A percentile compares a stretch with the other conserved stretches of the same genome.
Evolutionary conservation across 2,888 invertebrate species (phyloP).

Genomic region (Phymatocera aterrima): DNA sequence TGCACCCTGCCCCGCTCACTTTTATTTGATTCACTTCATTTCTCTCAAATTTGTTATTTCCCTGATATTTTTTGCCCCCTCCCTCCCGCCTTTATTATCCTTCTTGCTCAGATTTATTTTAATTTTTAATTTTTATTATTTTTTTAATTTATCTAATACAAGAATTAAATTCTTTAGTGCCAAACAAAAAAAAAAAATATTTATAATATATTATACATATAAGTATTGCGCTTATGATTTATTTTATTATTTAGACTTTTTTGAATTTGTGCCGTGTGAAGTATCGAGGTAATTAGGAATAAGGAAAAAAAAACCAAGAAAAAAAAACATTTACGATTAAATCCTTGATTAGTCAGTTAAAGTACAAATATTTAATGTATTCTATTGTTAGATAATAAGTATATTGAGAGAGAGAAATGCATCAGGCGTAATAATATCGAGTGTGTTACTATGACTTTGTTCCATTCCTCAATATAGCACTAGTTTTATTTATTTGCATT

Average conservation of each 20-base stretch:
- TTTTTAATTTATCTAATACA: slow-evolving; percentile 50
- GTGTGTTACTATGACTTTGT: slow-evolving; percentile 58
- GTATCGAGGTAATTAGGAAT: slow-evolving; percentile 48
- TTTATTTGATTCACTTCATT: slow-evolving; percentile 45
- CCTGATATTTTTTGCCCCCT: slow-evolving; percentile 35
- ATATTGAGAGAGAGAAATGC: slow-evolving; percentile 52
- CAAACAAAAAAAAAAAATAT: slow-evolving; percentile 57
- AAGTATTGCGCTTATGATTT: slow-evolving; percentile 56
- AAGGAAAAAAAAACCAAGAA: slow-evolving; percentile 50
- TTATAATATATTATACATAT: slow-evolving; percentile 52
- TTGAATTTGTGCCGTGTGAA: slow-evolving; percentile 55
- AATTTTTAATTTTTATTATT: too few species aligned
- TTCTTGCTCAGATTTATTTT: slow-evolving; percentile 43
- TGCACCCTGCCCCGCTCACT: slow-evolving; percentile 33
- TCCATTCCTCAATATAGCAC: slow-evolving; percentile 68
- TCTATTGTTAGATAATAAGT: slow-evolving; percentile 69
- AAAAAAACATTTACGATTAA: slow-evolving; percentile 62
- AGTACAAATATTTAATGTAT: slow-evolving; percentile 87
- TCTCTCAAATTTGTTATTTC: slow-evolving; percentile 37
- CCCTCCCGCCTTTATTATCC: slow-evolving; percentile 20
- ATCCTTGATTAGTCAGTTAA: slow-evolving; percentile 87
- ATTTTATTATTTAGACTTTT: slow-evolving; percentile 48
- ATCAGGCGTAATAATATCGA: slow-evolving; percentile 49
- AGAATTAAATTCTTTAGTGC: slow-evolving; percentile 68
- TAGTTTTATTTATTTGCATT: slow-evolving; percentile 62